Percentiles rank a stretch among this genome's conserved stretches.
phyloP scores from a whole-genome alignment of 2,888 invertebrate genomes.

The Leptura quadrifasciata region DNA sequence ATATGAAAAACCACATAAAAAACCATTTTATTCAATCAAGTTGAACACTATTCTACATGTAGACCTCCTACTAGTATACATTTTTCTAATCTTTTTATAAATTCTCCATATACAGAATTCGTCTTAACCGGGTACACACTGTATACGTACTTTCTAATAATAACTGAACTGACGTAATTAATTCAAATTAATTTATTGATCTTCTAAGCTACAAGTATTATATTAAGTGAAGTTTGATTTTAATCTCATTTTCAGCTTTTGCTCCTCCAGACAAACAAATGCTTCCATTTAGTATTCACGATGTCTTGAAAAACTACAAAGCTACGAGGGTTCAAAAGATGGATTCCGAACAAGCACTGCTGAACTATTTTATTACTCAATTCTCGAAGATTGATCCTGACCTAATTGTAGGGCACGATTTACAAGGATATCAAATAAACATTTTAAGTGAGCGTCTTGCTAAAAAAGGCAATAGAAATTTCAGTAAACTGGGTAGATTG shows the following conservation, averaged over 20 bases:
- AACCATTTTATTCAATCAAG: too few relatives aligned
- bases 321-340: slow-evolving; percentile 85
- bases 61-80: too few relatives aligned
- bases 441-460: slow-evolving; percentile 90
- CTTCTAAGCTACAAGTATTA: too few relatives aligned
- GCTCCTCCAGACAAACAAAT: slow-evolving; percentile 86
- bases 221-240: slow-evolving; percentile 22
- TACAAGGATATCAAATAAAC: slow-evolving; percentile 92
- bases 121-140: too few relatives aligned
- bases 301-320: slow-evolving; percentile 80
- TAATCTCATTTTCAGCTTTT: slow-evolving; percentile 78
- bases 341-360: slow-evolving; percentile 89
- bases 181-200: too few relatives aligned
- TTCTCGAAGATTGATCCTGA: slow-evolving; percentile 94
- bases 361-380: slow-evolving; percentile 90
- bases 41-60: too few relatives aligned
- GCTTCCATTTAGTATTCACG: slow-evolving; percentile 90
- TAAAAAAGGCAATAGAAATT: slow-evolving; percentile 85
- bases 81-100: too few relatives aligned
- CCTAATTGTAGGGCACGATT: slow-evolving; percentile 94
- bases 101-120: too few relatives aligned
- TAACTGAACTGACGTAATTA: too few relatives aligned
- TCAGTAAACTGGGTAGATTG: slow-evolving; percentile 93
- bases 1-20: too few relatives aligned
- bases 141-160: too few relatives aligned